Evolutionary conservation across 2,888 invertebrate species (phyloP).

Genomic region (Subacronicta megacephala): DNA sequence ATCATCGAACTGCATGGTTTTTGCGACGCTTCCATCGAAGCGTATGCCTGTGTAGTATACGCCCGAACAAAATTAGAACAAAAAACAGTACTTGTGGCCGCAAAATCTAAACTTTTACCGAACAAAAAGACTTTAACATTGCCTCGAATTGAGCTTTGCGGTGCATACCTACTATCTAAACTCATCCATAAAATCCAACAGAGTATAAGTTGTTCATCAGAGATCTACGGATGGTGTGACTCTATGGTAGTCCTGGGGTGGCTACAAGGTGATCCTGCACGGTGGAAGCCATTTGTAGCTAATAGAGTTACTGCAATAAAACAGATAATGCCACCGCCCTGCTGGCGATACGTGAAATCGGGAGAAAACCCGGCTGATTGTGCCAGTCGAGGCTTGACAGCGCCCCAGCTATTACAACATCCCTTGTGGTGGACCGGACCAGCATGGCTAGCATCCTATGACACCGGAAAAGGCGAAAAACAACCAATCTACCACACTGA

Average conservation of each 20-base stretch:
- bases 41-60: conserved; percentile 14
- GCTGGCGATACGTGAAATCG: conserved; percentile 13
- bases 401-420: neutral
- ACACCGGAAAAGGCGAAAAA: neutral
- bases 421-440: conserved; percentile 3
- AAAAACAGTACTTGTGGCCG: conserved; percentile 3
- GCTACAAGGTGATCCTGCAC: neutral
- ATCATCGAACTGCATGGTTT: conserved; percentile 9
- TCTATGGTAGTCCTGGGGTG: conserved; percentile 3
- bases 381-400: neutral
- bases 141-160: conserved; percentile 6
- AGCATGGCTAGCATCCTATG: neutral
- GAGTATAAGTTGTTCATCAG: neutral
- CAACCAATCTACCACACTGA: neutral
- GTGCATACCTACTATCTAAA: conserved; percentile 8
- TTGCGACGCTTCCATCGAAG: conserved; percentile 13
- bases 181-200: conserved; percentile 1
- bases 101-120: conserved; percentile 7
- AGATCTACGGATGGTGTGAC: conserved; percentile 8
- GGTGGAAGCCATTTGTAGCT: conserved; percentile 6
- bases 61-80: neutral
- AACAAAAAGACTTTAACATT: conserved; percentile 5
- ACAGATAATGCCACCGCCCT: neutral
- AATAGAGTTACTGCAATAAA: conserved; percentile 4
- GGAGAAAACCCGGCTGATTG: conserved; percentile 3